Evolutionary conservation across 2,888 invertebrate genomes (phyloP).

Genomic region (Fragum fragum): DNA sequence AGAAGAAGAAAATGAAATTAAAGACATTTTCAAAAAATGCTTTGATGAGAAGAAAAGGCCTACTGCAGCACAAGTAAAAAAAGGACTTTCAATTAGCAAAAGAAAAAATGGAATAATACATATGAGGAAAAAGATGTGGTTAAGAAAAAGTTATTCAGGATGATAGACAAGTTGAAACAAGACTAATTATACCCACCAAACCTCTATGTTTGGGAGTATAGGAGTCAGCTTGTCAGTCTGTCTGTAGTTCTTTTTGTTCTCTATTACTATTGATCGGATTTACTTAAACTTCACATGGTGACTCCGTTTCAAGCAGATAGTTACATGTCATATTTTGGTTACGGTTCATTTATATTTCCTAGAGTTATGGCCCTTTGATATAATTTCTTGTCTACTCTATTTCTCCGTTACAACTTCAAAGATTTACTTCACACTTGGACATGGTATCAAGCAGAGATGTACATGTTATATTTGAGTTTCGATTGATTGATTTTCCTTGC

Average conservation of each 20-base stretch:
- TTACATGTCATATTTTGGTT: constrained; percentile 12
- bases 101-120: constrained; percentile 17
- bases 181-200: not conserved
- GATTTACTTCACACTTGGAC: too few relatives aligned
- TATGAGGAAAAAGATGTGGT: constrained; percentile 32
- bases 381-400: too few relatives aligned
- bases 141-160: constrained; percentile 35
- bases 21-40: not conserved
- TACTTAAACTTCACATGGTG: not conserved
- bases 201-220: too few relatives aligned
- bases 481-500: too few relatives aligned
- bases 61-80: constrained; percentile 8
- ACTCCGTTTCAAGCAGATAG: constrained; percentile 10
- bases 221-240: too few relatives aligned
- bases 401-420: too few relatives aligned
- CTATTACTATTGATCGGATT: not conserved
- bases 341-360: constrained; percentile 7
- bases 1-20: constrained; percentile 32
- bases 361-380: constrained; percentile 11
- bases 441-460: too few relatives aligned
- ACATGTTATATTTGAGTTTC: too few relatives aligned
- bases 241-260: not conserved
- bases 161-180: constrained; percentile 28
- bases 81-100: constrained; percentile 20
- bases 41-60: constrained; percentile 31